phyloP scores from a whole-genome alignment of 2,888 invertebrate genomes.

The Portevinia maculata region DNA sequence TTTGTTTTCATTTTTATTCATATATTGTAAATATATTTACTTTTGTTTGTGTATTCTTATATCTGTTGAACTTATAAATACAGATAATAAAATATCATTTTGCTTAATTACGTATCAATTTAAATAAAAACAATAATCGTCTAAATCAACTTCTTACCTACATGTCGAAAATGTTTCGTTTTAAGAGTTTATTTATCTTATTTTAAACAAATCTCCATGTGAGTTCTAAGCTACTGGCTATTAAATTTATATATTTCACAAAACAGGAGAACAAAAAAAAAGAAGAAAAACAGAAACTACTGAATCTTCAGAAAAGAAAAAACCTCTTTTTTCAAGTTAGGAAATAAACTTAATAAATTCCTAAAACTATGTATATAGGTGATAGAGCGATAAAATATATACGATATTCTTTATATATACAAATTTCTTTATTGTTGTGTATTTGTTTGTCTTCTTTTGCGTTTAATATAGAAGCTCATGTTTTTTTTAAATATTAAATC shows the following conservation, averaged over 20 bases:
- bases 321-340: constrained; percentile 9
- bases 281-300: constrained; percentile 14
- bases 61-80: constrained; percentile 43
- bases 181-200: constrained; percentile 4
- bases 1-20: constrained; percentile 20
- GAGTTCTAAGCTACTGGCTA: constrained; percentile 3
- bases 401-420: constrained; percentile 18
- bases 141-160: constrained; percentile 15
- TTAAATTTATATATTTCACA: constrained; percentile 38
- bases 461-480: constrained; percentile 62
- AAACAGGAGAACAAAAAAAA: constrained; percentile 1
- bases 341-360: constrained; percentile 33
- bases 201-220: constrained; percentile 3
- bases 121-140: constrained; percentile 45
- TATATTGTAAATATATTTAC: constrained; percentile 55
- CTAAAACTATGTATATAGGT: constrained; percentile 45
- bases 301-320: constrained; percentile 12
- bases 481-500: constrained; percentile 72
- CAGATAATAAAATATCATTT: constrained; percentile 24
- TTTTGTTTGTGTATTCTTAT: constrained; percentile 29
- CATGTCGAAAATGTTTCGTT: constrained; percentile 27
- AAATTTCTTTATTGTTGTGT: constrained; percentile 39
- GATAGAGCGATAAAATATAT: constrained; percentile 57
- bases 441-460: constrained; percentile 38
- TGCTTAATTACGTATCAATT: constrained; percentile 22